Conservation (phyloP, 2,113 vertebrate species). For the Pygoscelis antarcticus region DNA sequence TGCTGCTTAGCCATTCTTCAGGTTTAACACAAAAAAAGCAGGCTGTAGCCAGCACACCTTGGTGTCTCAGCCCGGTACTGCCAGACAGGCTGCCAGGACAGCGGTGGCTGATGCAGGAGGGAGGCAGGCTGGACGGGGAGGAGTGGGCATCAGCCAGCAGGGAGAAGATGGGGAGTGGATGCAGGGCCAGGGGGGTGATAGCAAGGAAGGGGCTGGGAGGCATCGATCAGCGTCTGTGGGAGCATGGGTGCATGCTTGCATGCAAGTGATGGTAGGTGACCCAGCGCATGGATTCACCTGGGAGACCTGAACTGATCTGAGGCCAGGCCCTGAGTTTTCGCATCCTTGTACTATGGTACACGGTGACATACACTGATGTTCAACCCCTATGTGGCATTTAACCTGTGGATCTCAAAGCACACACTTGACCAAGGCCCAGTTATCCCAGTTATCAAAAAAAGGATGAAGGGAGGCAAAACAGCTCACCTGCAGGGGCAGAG, state of each 20-base stretch:
- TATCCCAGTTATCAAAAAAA: background rate
- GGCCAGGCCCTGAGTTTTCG: rapidly evolving
- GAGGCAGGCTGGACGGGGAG: rapidly evolving
- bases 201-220: background rate
- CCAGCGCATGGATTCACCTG: rapidly evolving
- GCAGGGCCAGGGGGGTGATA: rapidly evolving
- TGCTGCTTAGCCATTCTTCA: background rate
- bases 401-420: background rate
- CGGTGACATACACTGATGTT: background rate
- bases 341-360: background rate
- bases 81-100: background rate
- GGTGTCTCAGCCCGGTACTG: background rate
- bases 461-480: background rate
- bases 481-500: background rate
- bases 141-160: background rate
- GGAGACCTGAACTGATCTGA: background rate
- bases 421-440: background rate
- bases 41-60: rapidly evolving
- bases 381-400: background rate
- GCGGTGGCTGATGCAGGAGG: background rate
- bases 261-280: rapidly evolving
- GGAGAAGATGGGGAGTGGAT: background rate
- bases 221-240: background rate
- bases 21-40: background rate
- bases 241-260: background rate